phyloP scores from a whole-genome alignment of 2,797 vertebrate species.

The Carduelis carduelis region DNA sequence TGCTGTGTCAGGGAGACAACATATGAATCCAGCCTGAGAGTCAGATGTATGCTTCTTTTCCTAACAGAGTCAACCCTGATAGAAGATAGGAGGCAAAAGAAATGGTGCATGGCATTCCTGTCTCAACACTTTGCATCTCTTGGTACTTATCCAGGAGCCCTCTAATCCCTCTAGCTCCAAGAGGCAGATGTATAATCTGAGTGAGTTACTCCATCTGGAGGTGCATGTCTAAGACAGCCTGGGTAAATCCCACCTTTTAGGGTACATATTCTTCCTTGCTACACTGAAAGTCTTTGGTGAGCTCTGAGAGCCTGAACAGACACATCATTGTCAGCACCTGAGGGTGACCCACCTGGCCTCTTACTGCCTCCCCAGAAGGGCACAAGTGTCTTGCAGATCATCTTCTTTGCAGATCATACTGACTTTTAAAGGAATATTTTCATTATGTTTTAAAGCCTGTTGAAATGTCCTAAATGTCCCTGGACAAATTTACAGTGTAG shows the following conservation, averaged over 20 bases:
- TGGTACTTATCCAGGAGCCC: neutral
- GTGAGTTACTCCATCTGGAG: neutral
- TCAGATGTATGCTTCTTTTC: neutral
- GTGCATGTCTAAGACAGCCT: neutral
- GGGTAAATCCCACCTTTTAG: neutral
- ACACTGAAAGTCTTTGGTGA: neutral
- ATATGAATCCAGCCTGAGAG: neutral
- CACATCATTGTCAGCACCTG: accelerated
- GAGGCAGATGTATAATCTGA: neutral
- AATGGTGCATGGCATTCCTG: neutral
- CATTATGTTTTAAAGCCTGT: neutral
- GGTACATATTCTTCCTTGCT: neutral
- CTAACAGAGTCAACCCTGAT: accelerated
- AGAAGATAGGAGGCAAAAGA: neutral
- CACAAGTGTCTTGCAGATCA: neutral
- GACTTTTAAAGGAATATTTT: neutral
- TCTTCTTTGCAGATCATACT: neutral
- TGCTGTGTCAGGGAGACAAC: neutral
- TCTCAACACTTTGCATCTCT: neutral
- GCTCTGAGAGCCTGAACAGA: neutral
- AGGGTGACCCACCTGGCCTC: neutral
- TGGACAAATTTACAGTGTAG: neutral
- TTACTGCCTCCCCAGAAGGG: neutral
- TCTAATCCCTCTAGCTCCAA: neutral
- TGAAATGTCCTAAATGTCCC: neutral